Conservation (phyloP, 2,888 invertebrate genomes). For the Tinea trinotella region DNA sequence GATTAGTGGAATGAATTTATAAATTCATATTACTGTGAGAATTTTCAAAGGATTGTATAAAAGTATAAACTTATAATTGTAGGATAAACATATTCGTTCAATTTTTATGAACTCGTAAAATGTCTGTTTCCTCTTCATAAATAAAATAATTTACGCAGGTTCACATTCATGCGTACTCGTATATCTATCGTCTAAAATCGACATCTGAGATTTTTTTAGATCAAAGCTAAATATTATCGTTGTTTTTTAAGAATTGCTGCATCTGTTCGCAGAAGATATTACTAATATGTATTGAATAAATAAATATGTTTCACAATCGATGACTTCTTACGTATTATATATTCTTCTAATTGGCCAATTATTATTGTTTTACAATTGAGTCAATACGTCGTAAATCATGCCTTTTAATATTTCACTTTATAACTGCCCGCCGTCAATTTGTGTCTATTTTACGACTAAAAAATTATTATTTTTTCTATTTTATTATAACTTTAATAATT, state of each 20-base stretch:
- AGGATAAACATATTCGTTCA: background rate
- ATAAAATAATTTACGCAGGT: background rate
- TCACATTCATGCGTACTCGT: background rate
- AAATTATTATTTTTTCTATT: too few relatives aligned
- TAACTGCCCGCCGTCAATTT: background rate
- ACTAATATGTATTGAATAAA: background rate
- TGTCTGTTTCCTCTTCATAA: too few relatives aligned
- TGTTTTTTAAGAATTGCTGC: background rate
- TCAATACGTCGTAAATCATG: slow-evolving; percentile 13
- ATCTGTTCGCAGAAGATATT: background rate
- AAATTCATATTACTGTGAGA: background rate
- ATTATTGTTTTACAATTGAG: slow-evolving; percentile 13
- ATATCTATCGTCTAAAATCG: background rate
- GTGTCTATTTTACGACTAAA: background rate
- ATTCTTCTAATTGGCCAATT: slow-evolving; percentile 4
- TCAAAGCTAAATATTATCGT: background rate
- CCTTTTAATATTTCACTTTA: background rate
- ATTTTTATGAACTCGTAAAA: background rate
- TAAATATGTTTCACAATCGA: background rate
- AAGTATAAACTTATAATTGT: background rate
- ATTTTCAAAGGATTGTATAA: background rate
- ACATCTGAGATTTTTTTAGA: background rate
- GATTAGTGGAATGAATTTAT: background rate
- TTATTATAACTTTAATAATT: too few relatives aligned
- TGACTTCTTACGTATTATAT: background rate